phyloP scores from a whole-genome alignment of 1,140 invertebrate genomes.

The Tetramorium simillimum region DNA sequence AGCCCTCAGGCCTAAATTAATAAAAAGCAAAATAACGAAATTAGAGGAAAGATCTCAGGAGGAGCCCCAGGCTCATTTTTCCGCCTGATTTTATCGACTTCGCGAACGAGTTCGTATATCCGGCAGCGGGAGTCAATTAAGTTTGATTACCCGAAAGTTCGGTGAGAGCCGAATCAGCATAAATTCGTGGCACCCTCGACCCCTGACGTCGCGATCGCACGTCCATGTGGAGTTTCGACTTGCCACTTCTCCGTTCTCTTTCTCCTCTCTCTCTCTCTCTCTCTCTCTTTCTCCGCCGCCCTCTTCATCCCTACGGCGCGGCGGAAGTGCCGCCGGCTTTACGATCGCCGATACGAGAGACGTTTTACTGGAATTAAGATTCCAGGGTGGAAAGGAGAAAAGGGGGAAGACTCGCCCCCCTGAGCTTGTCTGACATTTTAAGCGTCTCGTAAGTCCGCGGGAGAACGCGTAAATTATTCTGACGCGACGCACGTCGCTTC shows the following conservation, averaged over 20 bases:
- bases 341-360: slow-evolving; percentile 69
- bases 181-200: slow-evolving; percentile 48
- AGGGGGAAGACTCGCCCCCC: neutral
- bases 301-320: neutral
- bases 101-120: slow-evolving; percentile 49
- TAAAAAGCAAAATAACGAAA: slow-evolving; percentile 24
- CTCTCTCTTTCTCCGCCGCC: neutral
- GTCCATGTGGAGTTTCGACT: slow-evolving; percentile 15
- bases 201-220: slow-evolving; percentile 20
- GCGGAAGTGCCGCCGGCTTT: slow-evolving; percentile 56
- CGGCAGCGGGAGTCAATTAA: slow-evolving; percentile 72
- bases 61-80: neutral
- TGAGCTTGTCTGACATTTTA: slow-evolving; percentile 56
- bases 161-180: slow-evolving; percentile 68
- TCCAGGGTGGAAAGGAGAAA: slow-evolving; percentile 36
- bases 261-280: neutral
- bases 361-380: slow-evolving; percentile 71
- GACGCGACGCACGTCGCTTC: slow-evolving; percentile 40
- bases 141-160: slow-evolving; percentile 73
- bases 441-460: slow-evolving; percentile 46
- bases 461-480: slow-evolving; percentile 55
- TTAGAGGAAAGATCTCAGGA: neutral
- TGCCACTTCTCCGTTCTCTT: neutral
- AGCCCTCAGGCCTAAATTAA: slow-evolving; percentile 10
- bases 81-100: slow-evolving; percentile 50